phyloP scores from a whole-genome alignment of 2,888 invertebrate genomes.

The Atrina japonica region DNA sequence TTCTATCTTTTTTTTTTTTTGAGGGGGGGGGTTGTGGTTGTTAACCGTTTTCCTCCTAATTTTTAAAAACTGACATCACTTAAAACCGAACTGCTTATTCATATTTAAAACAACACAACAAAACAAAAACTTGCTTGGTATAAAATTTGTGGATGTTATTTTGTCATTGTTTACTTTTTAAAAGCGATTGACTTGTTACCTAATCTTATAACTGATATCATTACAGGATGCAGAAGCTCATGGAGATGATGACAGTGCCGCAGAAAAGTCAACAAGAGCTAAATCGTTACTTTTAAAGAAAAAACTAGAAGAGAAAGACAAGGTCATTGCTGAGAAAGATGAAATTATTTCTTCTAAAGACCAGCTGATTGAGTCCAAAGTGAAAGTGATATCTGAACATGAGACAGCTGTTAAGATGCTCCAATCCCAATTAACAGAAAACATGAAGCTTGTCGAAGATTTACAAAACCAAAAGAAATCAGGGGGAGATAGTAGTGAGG shows the following conservation, averaged over 20 bases:
- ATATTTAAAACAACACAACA: too few relatives aligned
- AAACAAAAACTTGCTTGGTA: too few relatives aligned
- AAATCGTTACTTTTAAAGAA: conserved; percentile 77
- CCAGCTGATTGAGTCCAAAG: conserved; percentile 68
- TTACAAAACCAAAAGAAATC: conserved; percentile 43
- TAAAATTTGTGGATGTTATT: too few relatives aligned
- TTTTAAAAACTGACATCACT: too few relatives aligned
- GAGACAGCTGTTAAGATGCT: conserved; percentile 81
- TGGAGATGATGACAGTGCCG: conserved; percentile 53
- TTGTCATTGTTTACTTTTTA: too few relatives aligned
- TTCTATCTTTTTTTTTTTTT: too few relatives aligned
- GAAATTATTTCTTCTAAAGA: conserved; percentile 62
- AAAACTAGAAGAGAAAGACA: conserved; percentile 78
- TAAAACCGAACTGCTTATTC: too few relatives aligned
- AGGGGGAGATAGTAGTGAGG: conserved; percentile 20
- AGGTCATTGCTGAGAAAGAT: conserved; percentile 65
- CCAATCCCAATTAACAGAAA: conserved; percentile 82
- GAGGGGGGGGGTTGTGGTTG: too few relatives aligned
- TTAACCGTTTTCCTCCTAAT: too few relatives aligned
- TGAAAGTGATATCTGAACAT: conserved; percentile 71
- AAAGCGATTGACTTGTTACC: too few relatives aligned
- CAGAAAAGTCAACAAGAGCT: conserved; percentile 68
- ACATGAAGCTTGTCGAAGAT: conserved; percentile 70
- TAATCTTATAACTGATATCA: too few relatives aligned
- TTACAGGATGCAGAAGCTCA: conserved; percentile 46